These are phyloP conservation scores for Eidolon helvum DNA, from an alignment of 2,113 vertebrate species.

Conservation along the genomic window DNA sequence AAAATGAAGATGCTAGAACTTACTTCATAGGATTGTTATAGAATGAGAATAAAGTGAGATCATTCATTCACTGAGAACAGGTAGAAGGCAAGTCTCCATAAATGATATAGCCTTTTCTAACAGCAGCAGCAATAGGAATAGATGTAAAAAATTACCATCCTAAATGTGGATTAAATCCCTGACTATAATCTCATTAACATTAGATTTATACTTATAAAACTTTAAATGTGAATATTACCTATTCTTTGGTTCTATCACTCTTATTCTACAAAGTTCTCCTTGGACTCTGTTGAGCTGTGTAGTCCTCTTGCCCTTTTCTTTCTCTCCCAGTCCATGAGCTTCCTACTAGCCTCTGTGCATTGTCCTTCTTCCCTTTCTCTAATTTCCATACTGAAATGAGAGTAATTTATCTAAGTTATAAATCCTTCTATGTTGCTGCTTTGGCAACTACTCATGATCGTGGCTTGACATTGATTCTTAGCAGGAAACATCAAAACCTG, in stretches of 20 bases:
- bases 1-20: not conserved
- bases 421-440: not conserved
- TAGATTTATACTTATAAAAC: not conserved
- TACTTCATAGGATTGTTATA: not conserved
- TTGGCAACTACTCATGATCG: not conserved
- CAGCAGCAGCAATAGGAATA: not conserved
- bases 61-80: not conserved
- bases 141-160: not conserved
- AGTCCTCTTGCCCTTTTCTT: not conserved
- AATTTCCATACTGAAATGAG: not conserved
- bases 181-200: not conserved
- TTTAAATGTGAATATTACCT: not conserved
- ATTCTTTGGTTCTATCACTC: not conserved
- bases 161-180: not conserved
- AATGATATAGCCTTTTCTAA: not conserved
- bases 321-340: not conserved
- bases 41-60: not conserved
- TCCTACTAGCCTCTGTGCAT: not conserved
- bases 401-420: slow-evolving; percentile 29
- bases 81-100: not conserved
- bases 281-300: not conserved
- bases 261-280: not conserved
- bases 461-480: slow-evolving; percentile 29
- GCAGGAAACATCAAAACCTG: not conserved
- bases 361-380: not conserved